These are phyloP conservation scores for Morone chrysops DNA, from an alignment of 2,113 vertebrate genomes.

Conservation along the genomic window DNA sequence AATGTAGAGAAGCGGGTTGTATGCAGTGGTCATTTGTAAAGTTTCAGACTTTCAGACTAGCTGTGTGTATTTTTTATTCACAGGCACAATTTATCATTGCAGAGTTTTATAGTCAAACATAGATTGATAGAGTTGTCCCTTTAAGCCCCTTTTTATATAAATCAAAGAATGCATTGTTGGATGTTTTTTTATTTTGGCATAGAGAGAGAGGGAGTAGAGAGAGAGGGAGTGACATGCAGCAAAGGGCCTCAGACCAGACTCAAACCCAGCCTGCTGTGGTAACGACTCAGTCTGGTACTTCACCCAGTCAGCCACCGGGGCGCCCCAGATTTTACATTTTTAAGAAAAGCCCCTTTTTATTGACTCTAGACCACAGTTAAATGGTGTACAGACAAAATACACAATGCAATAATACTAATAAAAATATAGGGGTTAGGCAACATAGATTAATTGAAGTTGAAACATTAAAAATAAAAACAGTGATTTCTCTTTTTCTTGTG, in stretches of 20 bases:
- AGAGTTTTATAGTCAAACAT: background rate
- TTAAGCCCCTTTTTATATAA: background rate
- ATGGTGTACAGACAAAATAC: background rate
- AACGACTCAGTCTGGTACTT: too few relatives aligned
- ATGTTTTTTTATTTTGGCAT: too few relatives aligned
- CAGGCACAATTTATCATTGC: background rate
- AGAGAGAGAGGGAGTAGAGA: too few relatives aligned
- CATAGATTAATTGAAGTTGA: background rate
- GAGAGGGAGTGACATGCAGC: too few relatives aligned
- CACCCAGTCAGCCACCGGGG: too few relatives aligned
- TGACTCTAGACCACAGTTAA: background rate
- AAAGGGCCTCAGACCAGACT: too few relatives aligned
- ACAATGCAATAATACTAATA: background rate
- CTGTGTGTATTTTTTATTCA: background rate
- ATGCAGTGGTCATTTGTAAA: background rate
- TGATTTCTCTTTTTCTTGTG: background rate
- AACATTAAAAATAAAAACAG: background rate
- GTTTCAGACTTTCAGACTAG: background rate
- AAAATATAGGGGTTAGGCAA: background rate
- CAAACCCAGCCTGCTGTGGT: too few relatives aligned
- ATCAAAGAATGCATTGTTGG: background rate
- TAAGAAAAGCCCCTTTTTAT: background rate
- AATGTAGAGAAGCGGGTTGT: background rate
- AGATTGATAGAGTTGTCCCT: background rate
- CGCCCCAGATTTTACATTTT: background rate